Conservation (phyloP, 2,888 invertebrate species). For the Unio delphinus region DNA sequence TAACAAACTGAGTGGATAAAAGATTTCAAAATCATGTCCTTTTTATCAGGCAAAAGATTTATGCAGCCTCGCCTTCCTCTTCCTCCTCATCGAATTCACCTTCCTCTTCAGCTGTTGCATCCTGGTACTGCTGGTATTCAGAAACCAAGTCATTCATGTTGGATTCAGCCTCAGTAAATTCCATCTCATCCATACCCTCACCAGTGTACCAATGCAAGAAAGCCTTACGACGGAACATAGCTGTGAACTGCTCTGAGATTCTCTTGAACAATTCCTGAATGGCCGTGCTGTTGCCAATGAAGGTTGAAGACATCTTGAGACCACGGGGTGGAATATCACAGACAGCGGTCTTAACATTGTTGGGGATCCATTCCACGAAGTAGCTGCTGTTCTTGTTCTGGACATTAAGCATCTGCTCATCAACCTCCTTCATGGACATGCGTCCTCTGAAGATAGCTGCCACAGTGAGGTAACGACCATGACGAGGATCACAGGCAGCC, state of each 20-base stretch:
- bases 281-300: constrained; percentile 64
- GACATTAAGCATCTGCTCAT: constrained; percentile 92
- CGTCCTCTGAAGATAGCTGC: constrained; percentile 90
- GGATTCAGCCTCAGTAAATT: constrained; percentile 93
- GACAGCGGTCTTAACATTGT: constrained; percentile 91
- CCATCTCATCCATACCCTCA: constrained; percentile 97
- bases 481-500: constrained; percentile 94
- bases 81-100: constrained; percentile 29
- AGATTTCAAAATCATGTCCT: background rate
- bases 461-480: constrained; percentile 89
- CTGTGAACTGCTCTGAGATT: constrained; percentile 76
- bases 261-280: constrained; percentile 67
- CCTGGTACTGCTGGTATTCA: constrained; percentile 69
- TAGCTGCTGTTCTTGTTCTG: constrained; percentile 93
- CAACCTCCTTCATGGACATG: constrained; percentile 95
- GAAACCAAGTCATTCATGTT: constrained; percentile 83
- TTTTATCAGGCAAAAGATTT: background rate
- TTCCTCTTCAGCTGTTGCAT: constrained; percentile 52
- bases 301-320: constrained; percentile 81
- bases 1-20: too few species aligned
- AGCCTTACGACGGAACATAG: constrained; percentile 96
- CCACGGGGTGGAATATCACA: constrained; percentile 94
- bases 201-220: constrained; percentile 99
- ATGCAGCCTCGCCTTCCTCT: constrained; percentile 16
- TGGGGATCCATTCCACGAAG: constrained; percentile 92